Evolutionary conservation across 64 coral and sea anemone genomes (phyloP), one percentile per base, ranked within the genome.

Genomic region (Pocillopora verrucosa): DNA sequence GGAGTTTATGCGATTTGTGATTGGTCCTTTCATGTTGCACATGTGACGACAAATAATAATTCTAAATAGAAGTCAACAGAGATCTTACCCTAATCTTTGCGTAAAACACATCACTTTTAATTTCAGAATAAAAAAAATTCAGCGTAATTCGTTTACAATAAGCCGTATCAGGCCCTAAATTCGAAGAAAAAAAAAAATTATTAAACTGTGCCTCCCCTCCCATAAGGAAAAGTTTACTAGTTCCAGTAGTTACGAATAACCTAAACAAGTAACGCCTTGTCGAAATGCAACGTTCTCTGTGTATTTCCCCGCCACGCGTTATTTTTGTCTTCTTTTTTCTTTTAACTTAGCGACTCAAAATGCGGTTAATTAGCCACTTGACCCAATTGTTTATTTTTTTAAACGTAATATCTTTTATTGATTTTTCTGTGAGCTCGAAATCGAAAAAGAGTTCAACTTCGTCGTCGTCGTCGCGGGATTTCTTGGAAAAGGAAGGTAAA

Each of bases 401-500:
- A 72, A 56, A 11, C 56, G 6, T 26, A 13, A 59, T 72, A 22
- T 56, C 72, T 70, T 70, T 56, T 19, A 9, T 85, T 14, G 10
- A 85, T 70, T 22, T 56, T 85, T 67, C 9, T 24, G 57, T 13
- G 10, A 56, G 19, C 16, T 13, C 82, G 56, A 85, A 85, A 24
- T 85, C 80, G 20, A 94, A 96, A 73, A 96, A 75, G 79, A 91
- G 69, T 75, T 72, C 89, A 16, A 80, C 60, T 11, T 73, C 85
- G 16, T 82, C 91, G 56, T 82, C 91, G 56, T 83, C 83, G 16
- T 34, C 75, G 16, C 35, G 35, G 25, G 88, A 88, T 15, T 84
- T 96, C 75, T 61, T 96, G 35, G 95, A 93, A n/a, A 93, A 91
- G 34, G 95, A 93, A 72, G 56, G 61, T n/a, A 73, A 87, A 36